Evolutionary conservation across 1,140 invertebrate genomes (phyloP).

Genomic region (Eriocheir sinensis): DNA sequence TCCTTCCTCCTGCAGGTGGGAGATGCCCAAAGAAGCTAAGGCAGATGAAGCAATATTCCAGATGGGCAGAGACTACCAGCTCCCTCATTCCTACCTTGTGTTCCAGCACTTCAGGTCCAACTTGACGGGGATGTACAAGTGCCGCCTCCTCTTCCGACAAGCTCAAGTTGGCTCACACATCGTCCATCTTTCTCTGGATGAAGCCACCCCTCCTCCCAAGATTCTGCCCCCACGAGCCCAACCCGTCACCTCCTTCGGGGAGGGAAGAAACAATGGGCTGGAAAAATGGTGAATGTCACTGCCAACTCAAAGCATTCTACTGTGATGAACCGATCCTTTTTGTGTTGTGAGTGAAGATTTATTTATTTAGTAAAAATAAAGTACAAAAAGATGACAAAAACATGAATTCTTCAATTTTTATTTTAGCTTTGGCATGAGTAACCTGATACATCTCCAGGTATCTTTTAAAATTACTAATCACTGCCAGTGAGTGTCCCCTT

Average conservation of each 20-base stretch:
- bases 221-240: background rate
- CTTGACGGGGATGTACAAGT: constrained; percentile 40
- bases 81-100: constrained; percentile 62
- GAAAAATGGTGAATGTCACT: too few relatives aligned
- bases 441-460: too few relatives aligned
- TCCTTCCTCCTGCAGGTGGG: constrained; percentile 36
- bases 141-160: constrained; percentile 55
- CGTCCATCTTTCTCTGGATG: constrained; percentile 36
- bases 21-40: constrained; percentile 10
- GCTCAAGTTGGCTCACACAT: background rate
- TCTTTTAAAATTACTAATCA: too few relatives aligned
- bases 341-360: background rate
- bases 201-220: background rate
- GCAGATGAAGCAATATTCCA: constrained; percentile 20
- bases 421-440: too few relatives aligned
- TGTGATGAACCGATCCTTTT: too few relatives aligned
- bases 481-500: too few relatives aligned
- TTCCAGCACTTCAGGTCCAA: constrained; percentile 46
- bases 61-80: constrained; percentile 51
- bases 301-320: background rate
- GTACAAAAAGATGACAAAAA: background rate
- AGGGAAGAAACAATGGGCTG: background rate
- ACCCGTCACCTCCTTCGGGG: background rate
- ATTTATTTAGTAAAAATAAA: background rate
- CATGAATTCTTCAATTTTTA: background rate